A percentile compares a stretch with the other conserved stretches of the same genome.
Evolutionary conservation across 2,797 vertebrate genomes (phyloP).

Genomic region (Lophius americanus): DNA sequence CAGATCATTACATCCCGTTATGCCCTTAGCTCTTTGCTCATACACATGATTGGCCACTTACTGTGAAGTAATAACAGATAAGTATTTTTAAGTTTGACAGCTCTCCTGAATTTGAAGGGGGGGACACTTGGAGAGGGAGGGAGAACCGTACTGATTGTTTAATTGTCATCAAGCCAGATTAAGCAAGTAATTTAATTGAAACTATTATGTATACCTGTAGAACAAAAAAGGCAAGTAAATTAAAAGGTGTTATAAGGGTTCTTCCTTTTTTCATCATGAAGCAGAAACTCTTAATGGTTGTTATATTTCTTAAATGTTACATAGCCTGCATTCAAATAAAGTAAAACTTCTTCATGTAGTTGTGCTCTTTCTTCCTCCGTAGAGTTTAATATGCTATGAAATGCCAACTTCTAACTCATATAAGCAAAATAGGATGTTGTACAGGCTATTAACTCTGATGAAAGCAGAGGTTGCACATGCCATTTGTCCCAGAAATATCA

Average conservation of each 20-base stretch:
- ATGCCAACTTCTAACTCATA: neutral
- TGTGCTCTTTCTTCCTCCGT: neutral
- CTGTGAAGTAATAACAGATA: neutral
- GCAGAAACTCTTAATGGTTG: too few species aligned
- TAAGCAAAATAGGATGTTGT: neutral
- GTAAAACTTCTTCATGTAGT: too few species aligned
- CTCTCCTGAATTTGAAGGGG: neutral
- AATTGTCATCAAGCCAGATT: too few species aligned
- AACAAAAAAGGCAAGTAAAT: neutral
- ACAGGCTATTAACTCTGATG: slow-evolving; percentile 1
- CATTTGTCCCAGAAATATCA: slow-evolving; percentile 4
- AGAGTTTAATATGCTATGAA: slow-evolving; percentile 10
- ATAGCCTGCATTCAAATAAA: neutral
- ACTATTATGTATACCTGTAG: too few species aligned
- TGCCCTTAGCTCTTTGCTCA: too few species aligned
- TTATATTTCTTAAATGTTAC: neutral
- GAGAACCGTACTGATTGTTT: too few species aligned
- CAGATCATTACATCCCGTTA: too few species aligned
- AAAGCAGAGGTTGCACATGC: neutral
- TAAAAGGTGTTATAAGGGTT: too few species aligned
- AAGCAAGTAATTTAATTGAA: too few species aligned
- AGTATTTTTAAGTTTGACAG: neutral
- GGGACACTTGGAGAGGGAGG: too few species aligned
- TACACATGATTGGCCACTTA: neutral
- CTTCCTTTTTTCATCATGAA: neutral